Percentiles rank a stretch among this genome's conserved stretches.
Conservation (phyloP, 2,113 vertebrate genomes). For the Chaenogobius annularis region DNA sequence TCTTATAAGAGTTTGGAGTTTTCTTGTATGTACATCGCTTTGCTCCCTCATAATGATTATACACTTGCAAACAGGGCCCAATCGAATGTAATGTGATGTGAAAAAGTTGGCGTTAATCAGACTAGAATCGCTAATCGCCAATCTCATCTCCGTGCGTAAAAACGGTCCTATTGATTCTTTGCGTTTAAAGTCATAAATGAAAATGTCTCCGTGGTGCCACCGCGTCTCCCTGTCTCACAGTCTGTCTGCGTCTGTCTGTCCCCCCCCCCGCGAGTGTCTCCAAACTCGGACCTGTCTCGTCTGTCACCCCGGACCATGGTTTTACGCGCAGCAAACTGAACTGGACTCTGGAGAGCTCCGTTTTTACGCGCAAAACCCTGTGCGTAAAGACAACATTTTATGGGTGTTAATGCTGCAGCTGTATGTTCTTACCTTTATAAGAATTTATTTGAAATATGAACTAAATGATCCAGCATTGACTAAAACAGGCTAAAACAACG, state of each 20-base stretch:
- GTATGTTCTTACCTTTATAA: too few species aligned
- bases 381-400: neutral
- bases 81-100: neutral
- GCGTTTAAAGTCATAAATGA: slow-evolving; percentile 1
- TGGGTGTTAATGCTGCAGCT: neutral
- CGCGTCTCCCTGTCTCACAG: neutral
- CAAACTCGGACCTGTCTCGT: neutral
- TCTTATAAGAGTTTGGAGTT: neutral
- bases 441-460: too few species aligned
- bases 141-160: slow-evolving; percentile 2
- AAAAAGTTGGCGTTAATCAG: neutral
- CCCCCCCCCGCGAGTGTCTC: neutral
- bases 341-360: too few species aligned
- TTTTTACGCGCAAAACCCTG: neutral
- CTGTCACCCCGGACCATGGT: neutral
- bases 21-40: neutral
- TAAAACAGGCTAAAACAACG: neutral
- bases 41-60: neutral
- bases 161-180: neutral
- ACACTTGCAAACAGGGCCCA: neutral
- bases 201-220: slow-evolving; percentile 5
- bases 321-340: neutral
- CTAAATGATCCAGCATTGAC: too few species aligned
- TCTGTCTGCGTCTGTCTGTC: neutral
- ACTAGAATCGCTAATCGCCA: neutral